These are phyloP conservation scores for Seriola rivoliana DNA, from an alignment of 2,113 vertebrate species.

Conservation along the genomic window DNA sequence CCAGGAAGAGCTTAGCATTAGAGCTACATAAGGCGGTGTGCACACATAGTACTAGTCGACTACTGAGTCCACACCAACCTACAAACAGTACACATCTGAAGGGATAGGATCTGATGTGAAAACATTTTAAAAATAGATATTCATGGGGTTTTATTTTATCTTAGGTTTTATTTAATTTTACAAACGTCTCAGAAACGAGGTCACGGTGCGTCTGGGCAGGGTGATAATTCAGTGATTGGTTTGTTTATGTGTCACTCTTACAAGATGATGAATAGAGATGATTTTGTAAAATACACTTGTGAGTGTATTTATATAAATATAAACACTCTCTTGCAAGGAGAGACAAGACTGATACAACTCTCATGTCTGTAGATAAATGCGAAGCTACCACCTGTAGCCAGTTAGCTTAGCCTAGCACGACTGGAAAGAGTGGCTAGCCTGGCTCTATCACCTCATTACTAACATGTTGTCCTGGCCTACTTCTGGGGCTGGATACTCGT, in stretches of 20 bases:
- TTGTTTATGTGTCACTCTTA: not conserved
- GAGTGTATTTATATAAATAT: no score
- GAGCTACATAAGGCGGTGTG: not conserved
- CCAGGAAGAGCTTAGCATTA: constrained; percentile 41
- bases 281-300: not conserved
- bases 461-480: no score
- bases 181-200: not conserved
- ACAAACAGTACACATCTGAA: not conserved
- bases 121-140: not conserved
- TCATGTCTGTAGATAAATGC: not conserved
- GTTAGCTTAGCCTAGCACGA: not conserved
- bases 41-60: not conserved
- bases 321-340: no score
- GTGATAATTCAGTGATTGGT: not conserved
- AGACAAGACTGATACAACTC: not conserved
- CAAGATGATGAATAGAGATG: not conserved
- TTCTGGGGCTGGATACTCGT: no score
- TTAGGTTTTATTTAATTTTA: not conserved
- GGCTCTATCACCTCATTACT: not conserved
- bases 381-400: not conserved
- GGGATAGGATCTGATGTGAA: not conserved
- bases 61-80: not conserved
- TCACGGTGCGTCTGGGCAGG: not conserved
- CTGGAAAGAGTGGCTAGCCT: not conserved
- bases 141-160: not conserved